phyloP scores from a whole-genome alignment of 2,113 vertebrate genomes.

The Formicarius rufipectus region DNA sequence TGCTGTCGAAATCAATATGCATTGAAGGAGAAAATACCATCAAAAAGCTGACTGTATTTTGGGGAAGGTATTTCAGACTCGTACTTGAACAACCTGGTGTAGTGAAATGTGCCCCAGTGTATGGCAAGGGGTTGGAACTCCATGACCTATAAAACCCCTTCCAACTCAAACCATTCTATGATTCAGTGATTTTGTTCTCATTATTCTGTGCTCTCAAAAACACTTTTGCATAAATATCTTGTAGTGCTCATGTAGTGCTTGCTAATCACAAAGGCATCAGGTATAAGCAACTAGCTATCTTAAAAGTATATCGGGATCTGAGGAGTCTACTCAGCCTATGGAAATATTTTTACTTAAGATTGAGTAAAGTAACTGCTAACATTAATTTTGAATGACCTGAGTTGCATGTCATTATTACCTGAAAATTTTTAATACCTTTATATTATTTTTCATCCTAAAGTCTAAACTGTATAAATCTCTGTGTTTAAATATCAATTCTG shows the following conservation, averaged over 20 bases:
- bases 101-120: not conserved
- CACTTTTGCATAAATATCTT: not conserved
- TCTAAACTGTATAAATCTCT: not conserved
- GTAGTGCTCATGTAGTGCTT: not conserved
- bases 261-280: not conserved
- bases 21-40: not conserved
- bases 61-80: not conserved
- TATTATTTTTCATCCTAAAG: not conserved
- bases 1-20: not conserved
- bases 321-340: not conserved
- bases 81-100: accelerated
- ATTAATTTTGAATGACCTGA: not conserved
- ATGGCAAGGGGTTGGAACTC: not conserved
- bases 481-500: not conserved
- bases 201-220: not conserved
- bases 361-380: not conserved
- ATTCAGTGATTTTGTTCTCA: not conserved
- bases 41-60: not conserved
- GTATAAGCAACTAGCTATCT: not conserved
- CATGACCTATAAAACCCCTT: not conserved
- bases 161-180: not conserved
- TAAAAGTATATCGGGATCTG: not conserved
- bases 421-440: not conserved
- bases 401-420: not conserved
- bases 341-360: not conserved